Conservation (phyloP, 2,888 invertebrate species). For the Sesia bembeciformis region DNA sequence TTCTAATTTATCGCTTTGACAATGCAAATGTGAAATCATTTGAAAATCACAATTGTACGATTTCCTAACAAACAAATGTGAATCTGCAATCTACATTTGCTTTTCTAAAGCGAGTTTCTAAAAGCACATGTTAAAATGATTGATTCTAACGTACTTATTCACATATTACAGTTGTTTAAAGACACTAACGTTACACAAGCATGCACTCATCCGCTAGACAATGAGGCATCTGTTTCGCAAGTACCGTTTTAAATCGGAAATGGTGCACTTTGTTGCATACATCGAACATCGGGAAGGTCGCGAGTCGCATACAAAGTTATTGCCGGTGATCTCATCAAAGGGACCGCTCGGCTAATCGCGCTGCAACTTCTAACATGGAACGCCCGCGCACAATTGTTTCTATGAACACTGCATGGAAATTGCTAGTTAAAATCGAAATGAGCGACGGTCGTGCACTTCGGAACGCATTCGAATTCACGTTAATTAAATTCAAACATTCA, state of each 20-base stretch:
- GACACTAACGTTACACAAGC: slow-evolving; percentile 24
- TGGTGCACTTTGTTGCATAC: slow-evolving; percentile 61
- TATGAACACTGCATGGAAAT: slow-evolving; percentile 74
- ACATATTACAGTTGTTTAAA: slow-evolving; percentile 2
- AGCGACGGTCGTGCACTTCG: slow-evolving; percentile 1
- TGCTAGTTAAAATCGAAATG: slow-evolving; percentile 39
- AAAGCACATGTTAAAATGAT: slow-evolving; percentile 10
- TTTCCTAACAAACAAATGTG: no score
- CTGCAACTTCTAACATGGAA: slow-evolving; percentile 71
- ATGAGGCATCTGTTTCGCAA: slow-evolving; percentile 62
- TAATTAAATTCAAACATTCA: slow-evolving; percentile 1
- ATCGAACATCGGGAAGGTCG: slow-evolving; percentile 63
- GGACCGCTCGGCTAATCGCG: slow-evolving; percentile 69
- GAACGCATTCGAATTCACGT: slow-evolving; percentile 11
- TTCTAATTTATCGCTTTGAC: no score
- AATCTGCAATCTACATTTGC: no score
- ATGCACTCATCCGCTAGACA: slow-evolving; percentile 45
- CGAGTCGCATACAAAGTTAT: slow-evolving; percentile 65
- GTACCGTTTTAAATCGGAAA: slow-evolving; percentile 63
- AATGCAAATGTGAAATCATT: no score
- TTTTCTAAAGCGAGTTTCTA: not conserved
- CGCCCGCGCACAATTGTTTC: slow-evolving; percentile 71
- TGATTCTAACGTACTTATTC: slow-evolving; percentile 14
- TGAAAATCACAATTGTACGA: no score
- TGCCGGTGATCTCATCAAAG: slow-evolving; percentile 69